Percentiles rank a stretch among this genome's conserved stretches.
These are phyloP conservation scores for Strigamia crassipes DNA, from an alignment of 2,888 invertebrate genomes.

Conservation along the genomic window DNA sequence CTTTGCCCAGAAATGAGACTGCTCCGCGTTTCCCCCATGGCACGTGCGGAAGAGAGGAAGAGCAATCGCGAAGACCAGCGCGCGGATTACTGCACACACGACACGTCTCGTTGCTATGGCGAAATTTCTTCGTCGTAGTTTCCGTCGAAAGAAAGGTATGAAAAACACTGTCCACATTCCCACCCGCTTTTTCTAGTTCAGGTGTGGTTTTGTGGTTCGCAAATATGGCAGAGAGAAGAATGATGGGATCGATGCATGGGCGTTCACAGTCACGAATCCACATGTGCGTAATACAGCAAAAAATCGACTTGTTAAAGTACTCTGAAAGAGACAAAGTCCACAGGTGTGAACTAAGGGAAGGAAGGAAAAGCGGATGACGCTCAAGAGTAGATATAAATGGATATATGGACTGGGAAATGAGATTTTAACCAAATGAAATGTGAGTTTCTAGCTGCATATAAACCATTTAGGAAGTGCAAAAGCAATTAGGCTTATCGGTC, in stretches of 20 bases:
- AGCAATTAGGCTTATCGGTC: slow-evolving; percentile 6
- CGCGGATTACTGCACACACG: slow-evolving; percentile 33
- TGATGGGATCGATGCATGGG: slow-evolving; percentile 31
- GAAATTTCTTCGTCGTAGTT: slow-evolving; percentile 50
- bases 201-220: background rate
- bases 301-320: background rate
- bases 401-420: background rate
- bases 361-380: background rate
- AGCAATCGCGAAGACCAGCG: slow-evolving; percentile 36
- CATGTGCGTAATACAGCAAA: slow-evolving; percentile 11
- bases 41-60: slow-evolving; percentile 32
- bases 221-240: background rate
- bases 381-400: background rate
- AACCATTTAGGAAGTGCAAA: slow-evolving; percentile 6
- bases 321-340: background rate
- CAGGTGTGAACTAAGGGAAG: background rate
- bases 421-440: background rate
- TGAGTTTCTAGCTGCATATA: background rate
- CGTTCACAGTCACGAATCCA: slow-evolving; percentile 27
- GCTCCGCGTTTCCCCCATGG: slow-evolving; percentile 39
- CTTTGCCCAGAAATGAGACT: slow-evolving; percentile 36
- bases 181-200: background rate
- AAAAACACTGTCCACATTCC: background rate
- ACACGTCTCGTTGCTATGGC: slow-evolving; percentile 46
- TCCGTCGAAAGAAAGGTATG: slow-evolving; percentile 50